Conservation (phyloP, 2,797 vertebrate species). For the Apogon hyalosoma region DNA sequence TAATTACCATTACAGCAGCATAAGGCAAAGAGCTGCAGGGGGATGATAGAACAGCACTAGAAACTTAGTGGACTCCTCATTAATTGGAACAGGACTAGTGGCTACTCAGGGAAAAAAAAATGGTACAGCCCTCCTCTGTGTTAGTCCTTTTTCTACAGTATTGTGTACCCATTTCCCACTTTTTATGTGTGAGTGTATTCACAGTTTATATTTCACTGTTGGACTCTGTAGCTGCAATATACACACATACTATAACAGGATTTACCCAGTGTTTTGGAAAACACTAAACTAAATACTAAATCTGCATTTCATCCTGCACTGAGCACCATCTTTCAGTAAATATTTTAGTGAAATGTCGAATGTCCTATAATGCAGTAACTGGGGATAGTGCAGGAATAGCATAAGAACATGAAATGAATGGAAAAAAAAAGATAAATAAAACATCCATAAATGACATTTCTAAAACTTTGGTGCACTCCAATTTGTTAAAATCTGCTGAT, state of each 20-base stretch:
- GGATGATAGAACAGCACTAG: constrained; percentile 60
- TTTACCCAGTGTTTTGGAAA: constrained; percentile 23
- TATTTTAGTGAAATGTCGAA: constrained; percentile 29
- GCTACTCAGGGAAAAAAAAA: constrained; percentile 53
- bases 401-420: constrained; percentile 11
- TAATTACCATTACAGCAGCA: constrained; percentile 77
- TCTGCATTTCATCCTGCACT: constrained; percentile 48
- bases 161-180: constrained; percentile 5
- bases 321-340: constrained; percentile 26
- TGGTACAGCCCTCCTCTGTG: constrained; percentile 21
- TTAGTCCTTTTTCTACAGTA: constrained; percentile 28
- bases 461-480: constrained; percentile 15
- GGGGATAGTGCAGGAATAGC: constrained; percentile 2
- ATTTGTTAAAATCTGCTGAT: constrained; percentile 44
- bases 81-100: constrained; percentile 75
- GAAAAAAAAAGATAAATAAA: constrained; percentile 38
- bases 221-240: constrained; percentile 11
- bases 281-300: constrained; percentile 51
- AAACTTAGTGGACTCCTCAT: constrained; percentile 60
- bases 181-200: constrained; percentile 3
- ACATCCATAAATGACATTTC: constrained; percentile 39
- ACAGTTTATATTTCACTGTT: constrained; percentile 10
- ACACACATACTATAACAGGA: constrained; percentile 20
- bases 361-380: constrained; percentile 7
- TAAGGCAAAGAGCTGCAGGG: constrained; percentile 58